Conservation (phyloP, 2,797 vertebrate genomes). For the Bucorvus abyssinicus region DNA sequence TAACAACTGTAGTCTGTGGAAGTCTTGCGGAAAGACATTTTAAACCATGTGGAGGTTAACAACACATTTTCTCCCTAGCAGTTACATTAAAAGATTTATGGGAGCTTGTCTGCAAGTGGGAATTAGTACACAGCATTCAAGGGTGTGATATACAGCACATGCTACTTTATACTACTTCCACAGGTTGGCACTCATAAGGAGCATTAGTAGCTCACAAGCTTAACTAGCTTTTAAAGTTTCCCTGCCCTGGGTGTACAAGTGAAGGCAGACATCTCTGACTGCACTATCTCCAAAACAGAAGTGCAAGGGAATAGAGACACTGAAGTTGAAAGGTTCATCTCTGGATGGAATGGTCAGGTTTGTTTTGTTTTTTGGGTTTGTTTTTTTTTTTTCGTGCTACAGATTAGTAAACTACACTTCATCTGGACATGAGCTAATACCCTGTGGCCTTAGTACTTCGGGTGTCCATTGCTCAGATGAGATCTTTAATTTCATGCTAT, state of each 20-base stretch:
- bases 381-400: not conserved
- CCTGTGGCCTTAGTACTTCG: not conserved
- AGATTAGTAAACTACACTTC: not conserved
- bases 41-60: not conserved
- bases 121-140: not conserved
- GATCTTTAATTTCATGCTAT: not conserved
- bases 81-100: not conserved
- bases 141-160: not conserved
- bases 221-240: not conserved
- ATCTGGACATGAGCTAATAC: not conserved
- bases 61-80: not conserved
- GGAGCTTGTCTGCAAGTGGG: not conserved
- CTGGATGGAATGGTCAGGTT: not conserved
- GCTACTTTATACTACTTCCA: not conserved
- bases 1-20: not conserved
- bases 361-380: not conserved
- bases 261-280: not conserved
- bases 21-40: not conserved
- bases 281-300: not conserved
- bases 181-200: rapidly evolving
- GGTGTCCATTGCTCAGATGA: not conserved
- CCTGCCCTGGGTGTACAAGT: not conserved
- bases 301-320: not conserved
- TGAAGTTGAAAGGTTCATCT: not conserved
- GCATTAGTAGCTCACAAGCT: not conserved